Evolutionary conservation across 2,797 vertebrate genomes (phyloP).

Genomic region (Neomorphus geoffroyi): DNA sequence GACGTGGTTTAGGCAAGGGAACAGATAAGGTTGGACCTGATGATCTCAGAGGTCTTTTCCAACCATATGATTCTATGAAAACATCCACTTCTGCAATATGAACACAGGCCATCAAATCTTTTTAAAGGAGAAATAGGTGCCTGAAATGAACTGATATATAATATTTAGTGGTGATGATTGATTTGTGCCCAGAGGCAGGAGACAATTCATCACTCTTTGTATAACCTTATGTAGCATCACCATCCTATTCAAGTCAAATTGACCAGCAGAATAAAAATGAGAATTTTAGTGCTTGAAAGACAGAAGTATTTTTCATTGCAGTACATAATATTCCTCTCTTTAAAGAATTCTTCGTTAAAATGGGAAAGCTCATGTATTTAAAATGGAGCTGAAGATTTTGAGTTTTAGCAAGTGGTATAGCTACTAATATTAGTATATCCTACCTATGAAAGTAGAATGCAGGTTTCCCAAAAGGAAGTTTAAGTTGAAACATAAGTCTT

Average conservation of each 20-base stretch:
- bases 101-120: not conserved
- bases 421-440: not conserved
- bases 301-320: not conserved
- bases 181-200: not conserved
- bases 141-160: not conserved
- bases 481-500: not conserved
- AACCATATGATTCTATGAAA: too few species aligned
- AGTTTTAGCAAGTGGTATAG: not conserved
- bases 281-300: not conserved
- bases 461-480: not conserved
- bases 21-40: too few species aligned
- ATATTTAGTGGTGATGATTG: not conserved
- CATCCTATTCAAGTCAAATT: not conserved
- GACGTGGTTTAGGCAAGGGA: too few species aligned
- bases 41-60: too few species aligned
- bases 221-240: not conserved
- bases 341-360: not conserved
- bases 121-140: not conserved
- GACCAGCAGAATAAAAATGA: not conserved
- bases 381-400: not conserved
- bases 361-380: not conserved
- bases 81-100: not conserved
- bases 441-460: not conserved
- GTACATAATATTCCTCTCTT: not conserved
- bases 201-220: not conserved